Evolutionary conservation across 2,113 vertebrate species (phyloP).

Genomic region (Platysternon megacephalum): DNA sequence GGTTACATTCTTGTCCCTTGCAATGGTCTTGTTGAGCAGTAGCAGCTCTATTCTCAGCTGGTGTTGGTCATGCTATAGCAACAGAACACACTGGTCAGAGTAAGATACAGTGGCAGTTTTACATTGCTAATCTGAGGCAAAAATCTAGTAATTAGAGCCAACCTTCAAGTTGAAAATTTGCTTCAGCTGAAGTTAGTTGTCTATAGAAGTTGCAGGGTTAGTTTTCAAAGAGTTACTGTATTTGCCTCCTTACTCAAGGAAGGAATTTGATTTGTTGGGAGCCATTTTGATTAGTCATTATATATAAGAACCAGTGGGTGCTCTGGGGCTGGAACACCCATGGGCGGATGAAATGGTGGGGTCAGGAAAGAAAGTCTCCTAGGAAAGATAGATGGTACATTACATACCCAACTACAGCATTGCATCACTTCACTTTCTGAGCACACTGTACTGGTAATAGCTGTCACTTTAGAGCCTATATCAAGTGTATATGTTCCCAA

Average conservation of each 20-base stretch:
- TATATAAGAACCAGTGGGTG: too few relatives aligned
- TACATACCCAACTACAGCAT: neutral
- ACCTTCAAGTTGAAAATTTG: neutral
- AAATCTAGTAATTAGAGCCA: too few relatives aligned
- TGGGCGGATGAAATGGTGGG: too few relatives aligned
- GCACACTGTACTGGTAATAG: too few relatives aligned
- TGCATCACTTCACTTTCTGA: neutral
- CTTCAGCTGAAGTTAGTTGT: neutral
- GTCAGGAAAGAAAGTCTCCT: neutral
- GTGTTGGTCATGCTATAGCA: constrained; percentile 46
- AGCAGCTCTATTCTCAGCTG: constrained; percentile 67
- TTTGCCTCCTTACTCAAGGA: neutral
- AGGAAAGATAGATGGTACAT: too few relatives aligned
- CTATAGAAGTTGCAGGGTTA: too few relatives aligned
- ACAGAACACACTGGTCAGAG: neutral
- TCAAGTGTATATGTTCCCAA: neutral
- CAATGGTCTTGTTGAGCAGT: neutral
- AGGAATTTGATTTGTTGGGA: neutral
- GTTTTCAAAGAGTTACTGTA: too few relatives aligned
- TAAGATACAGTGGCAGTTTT: neutral
- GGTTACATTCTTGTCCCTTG: neutral
- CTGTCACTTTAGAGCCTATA: neutral
- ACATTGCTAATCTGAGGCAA: too few relatives aligned
- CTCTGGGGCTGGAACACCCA: too few relatives aligned
- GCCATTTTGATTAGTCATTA: neutral